Percentiles rank a stretch among this genome's conserved stretches.
phyloP scores from a whole-genome alignment of 2,797 vertebrate genomes.

The Australoheros facetus region DNA sequence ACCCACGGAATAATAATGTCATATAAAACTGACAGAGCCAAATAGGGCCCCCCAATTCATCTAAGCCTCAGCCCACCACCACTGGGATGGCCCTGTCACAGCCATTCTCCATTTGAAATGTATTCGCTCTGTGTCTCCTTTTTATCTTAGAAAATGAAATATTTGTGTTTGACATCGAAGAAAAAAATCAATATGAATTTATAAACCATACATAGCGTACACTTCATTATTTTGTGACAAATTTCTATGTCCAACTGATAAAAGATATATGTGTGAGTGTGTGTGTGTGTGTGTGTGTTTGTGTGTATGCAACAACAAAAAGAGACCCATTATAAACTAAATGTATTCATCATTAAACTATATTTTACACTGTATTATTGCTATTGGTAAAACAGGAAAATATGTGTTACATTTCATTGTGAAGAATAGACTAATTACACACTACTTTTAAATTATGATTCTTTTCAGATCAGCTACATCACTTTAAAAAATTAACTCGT shows the following conservation, averaged over 20 bases:
- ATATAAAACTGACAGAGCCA: slow-evolving; percentile 83
- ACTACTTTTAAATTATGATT: no score
- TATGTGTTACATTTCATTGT: background rate
- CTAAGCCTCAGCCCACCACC: slow-evolving; percentile 47
- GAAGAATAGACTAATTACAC: background rate
- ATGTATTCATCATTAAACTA: background rate
- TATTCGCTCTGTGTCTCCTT: slow-evolving; percentile 42
- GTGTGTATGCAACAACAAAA: background rate
- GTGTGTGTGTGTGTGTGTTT: background rate
- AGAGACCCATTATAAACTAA: background rate
- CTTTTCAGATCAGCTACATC: background rate
- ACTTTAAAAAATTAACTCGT: background rate
- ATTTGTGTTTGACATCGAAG: slow-evolving; percentile 76
- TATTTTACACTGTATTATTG: background rate
- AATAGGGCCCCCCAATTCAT: slow-evolving; percentile 58
- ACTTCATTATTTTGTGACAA: slow-evolving; percentile 70
- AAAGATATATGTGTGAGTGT: slow-evolving; percentile 5
- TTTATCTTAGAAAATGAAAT: slow-evolving; percentile 73
- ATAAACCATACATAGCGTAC: slow-evolving; percentile 57
- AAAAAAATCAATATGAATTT: slow-evolving; percentile 77
- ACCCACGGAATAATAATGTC: slow-evolving; percentile 85
- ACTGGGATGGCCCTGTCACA: slow-evolving; percentile 38
- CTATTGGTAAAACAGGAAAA: background rate
- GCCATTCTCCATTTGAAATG: slow-evolving; percentile 60
- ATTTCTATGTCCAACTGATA: slow-evolving; percentile 49